Percentiles rank a stretch among this genome's conserved stretches.
Evolutionary conservation across 2,113 vertebrate species (phyloP).

Genomic region (Loxodonta africana): DNA sequence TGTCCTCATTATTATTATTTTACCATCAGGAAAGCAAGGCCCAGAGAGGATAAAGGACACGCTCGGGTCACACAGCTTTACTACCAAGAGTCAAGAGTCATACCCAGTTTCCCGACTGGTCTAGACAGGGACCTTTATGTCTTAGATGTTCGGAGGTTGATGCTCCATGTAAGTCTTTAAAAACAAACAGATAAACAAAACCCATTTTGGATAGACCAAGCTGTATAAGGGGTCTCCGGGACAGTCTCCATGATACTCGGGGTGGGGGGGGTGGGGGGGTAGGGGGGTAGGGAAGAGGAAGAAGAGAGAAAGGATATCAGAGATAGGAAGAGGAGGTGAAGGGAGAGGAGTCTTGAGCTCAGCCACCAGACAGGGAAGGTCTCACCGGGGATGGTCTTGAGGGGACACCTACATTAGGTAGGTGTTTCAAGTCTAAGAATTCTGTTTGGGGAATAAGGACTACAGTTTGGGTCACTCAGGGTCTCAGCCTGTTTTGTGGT

Average conservation of each 20-base stretch:
- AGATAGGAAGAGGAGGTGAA: not conserved
- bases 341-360: not conserved
- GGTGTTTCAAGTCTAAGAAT: slow-evolving; percentile 2
- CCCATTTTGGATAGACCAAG: not conserved
- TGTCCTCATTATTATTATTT: not conserved
- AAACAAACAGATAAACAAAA: not conserved
- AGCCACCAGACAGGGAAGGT: not conserved
- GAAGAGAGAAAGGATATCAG: not conserved
- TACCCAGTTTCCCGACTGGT: not conserved
- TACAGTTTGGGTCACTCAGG: not conserved
- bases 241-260: not conserved
- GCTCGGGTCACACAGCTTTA: not conserved
- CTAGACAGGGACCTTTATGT: not conserved
- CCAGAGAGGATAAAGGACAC: not conserved
- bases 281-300: no score
- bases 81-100: not conserved
- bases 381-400: not conserved
- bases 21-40: not conserved
- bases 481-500: not conserved
- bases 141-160: not conserved
- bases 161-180: not conserved
- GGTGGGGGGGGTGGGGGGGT: not conserved
- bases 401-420: not conserved
- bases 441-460: not conserved
- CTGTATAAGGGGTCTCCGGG: not conserved